Evolutionary conservation across 2,113 vertebrate genomes (phyloP).

Genomic region (Diphyllodes magnificus): DNA sequence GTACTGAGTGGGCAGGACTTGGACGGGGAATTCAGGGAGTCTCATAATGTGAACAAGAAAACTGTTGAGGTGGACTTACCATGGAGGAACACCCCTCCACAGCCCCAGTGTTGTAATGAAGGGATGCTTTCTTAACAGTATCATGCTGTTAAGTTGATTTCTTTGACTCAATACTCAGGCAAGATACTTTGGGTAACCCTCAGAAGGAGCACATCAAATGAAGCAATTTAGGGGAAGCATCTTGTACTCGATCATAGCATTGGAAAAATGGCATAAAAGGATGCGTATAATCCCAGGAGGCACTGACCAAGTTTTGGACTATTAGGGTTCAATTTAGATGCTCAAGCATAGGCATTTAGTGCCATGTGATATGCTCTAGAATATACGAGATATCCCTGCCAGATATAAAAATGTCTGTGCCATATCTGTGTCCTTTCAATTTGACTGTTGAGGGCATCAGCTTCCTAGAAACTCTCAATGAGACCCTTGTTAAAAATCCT

Average conservation of each 20-base stretch:
- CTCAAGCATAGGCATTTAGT: background rate
- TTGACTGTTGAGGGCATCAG: background rate
- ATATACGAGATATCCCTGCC: background rate
- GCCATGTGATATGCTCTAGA: background rate
- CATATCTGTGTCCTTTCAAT: background rate
- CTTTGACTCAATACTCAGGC: background rate
- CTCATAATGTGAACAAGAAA: background rate
- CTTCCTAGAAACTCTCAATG: background rate
- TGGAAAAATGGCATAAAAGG: background rate
- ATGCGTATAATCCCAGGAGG: background rate
- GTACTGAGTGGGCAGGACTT: background rate
- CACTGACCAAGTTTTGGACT: background rate
- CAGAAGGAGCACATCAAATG: background rate
- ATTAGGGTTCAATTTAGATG: background rate
- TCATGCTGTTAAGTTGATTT: fast-evolving
- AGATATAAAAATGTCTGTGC: background rate
- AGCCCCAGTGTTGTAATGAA: fast-evolving
- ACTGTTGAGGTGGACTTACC: background rate
- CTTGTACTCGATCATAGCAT: background rate
- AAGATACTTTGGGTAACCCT: background rate
- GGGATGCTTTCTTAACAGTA: background rate
- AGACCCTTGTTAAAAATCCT: background rate
- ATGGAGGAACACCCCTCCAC: too few relatives aligned
- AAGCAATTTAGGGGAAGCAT: background rate
- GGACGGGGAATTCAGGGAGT: background rate